These are phyloP conservation scores for Xiphophorus birchmanni DNA, from an alignment of 2,797 vertebrate species.

Conservation along the genomic window DNA sequence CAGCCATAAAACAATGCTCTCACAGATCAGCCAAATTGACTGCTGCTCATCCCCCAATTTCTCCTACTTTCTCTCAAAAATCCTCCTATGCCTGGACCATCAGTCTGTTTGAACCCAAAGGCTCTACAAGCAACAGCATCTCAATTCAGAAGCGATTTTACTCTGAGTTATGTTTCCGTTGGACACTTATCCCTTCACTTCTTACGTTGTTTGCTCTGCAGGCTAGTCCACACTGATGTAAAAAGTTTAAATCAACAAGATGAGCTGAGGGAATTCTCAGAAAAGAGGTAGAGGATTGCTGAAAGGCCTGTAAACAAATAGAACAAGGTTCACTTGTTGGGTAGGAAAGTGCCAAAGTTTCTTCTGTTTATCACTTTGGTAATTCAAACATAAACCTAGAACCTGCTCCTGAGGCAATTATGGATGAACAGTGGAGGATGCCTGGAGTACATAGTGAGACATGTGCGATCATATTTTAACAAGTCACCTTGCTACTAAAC, in stretches of 20 bases:
- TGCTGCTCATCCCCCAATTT: constrained; percentile 15
- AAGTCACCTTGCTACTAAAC: not conserved
- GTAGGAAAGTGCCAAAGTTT: not conserved
- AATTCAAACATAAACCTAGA: constrained; percentile 28
- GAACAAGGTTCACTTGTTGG: constrained; percentile 31
- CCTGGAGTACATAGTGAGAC: constrained; percentile 13
- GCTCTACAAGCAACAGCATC: constrained; percentile 49
- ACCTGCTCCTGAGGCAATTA: constrained; percentile 11
- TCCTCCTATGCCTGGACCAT: constrained; percentile 59
- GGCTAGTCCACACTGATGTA: constrained; percentile 64
- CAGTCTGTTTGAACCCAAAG: constrained; percentile 78
- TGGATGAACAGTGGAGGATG: constrained; percentile 17
- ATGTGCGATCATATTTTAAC: not conserved
- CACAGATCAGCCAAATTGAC: constrained; percentile 72
- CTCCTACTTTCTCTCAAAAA: constrained; percentile 35
- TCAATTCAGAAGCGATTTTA: constrained; percentile 75
- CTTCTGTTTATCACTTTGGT: constrained; percentile 33
- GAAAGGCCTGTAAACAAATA: constrained; percentile 39
- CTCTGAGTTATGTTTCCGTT: constrained; percentile 66
- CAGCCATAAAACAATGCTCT: constrained; percentile 55
- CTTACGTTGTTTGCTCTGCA: constrained; percentile 63
- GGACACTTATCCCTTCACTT: constrained; percentile 80
- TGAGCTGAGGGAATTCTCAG: constrained; percentile 64
- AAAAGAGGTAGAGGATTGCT: constrained; percentile 37
- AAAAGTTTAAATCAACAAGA: constrained; percentile 81